Evolutionary conservation across 2,797 vertebrate genomes (phyloP).

Genomic region (Sebastiscus albofasciatus): DNA sequence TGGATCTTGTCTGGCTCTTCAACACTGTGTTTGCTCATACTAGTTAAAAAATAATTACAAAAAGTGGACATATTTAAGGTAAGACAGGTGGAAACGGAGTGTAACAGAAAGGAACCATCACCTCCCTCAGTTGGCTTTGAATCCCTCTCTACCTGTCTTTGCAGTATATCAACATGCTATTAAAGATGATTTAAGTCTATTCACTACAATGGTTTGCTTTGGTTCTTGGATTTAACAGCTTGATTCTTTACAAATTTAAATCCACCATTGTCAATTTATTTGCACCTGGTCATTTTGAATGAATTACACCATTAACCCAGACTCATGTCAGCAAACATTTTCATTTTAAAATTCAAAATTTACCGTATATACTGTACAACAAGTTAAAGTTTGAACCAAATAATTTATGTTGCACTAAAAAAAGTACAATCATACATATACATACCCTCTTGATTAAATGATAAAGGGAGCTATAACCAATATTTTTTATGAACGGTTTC

Average conservation of each 20-base stretch:
- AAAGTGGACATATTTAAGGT: conserved; percentile 38
- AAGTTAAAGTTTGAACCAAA: not conserved
- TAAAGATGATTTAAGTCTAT: conserved; percentile 83
- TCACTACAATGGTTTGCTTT: conserved; percentile 44
- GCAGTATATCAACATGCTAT: conserved; percentile 83
- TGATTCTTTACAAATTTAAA: not conserved
- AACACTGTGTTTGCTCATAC: conserved; percentile 73
- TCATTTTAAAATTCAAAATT: not conserved
- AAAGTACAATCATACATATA: not conserved
- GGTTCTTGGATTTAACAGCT: conserved; percentile 38
- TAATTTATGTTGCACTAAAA: not conserved
- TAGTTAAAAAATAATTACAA: conserved; percentile 14
- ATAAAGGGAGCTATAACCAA: not conserved
- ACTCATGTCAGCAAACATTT: no score
- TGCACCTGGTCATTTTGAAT: not conserved
- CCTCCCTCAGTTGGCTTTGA: conserved; percentile 71
- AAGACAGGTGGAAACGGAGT: conserved; percentile 58
- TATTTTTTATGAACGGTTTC: not conserved
- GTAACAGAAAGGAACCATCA: conserved; percentile 58
- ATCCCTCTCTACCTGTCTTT: conserved; percentile 75
- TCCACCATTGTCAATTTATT: not conserved
- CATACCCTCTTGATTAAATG: not conserved
- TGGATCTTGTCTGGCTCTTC: conserved; percentile 55
- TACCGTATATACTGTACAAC: not conserved
- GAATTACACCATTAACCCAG: not conserved